Evolutionary conservation across 2,888 invertebrate species (phyloP), one percentile per base, ranked within the genome.

Genomic region (Epirrhoe tristata): DNA sequence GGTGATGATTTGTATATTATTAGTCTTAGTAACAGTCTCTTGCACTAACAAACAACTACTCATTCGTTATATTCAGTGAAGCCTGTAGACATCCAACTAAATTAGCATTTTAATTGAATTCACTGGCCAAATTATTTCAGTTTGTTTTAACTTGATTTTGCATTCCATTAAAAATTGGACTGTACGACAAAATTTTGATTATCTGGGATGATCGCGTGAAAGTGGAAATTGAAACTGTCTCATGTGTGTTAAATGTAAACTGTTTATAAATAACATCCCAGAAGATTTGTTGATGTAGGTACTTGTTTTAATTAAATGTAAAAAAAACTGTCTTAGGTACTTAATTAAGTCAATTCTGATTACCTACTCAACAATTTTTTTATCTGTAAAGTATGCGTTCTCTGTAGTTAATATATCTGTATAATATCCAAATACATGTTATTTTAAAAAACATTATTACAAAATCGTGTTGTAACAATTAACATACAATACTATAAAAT

Each of bases 31-130:
- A 14, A 10, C 7, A 32, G 31, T 55, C 61, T 61, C 54, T 48
- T 12, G 17, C 54, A 54, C 32, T 46, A 54, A n/a, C 14, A 6
- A 51, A 31, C 32, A 24, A 62, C 50, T 60, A 71, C 58, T 39
- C 72, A 57, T 57, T 57, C 51, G 16, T 67, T 71, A 70, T 67
- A 77, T 78, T 74, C 77, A 76, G 73, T 68, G 68, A 67, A 74
- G 69, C 73, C 72, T 56, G 55, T 64, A 71, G 77, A 74, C 76
- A 79, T 73, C 74, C 72, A 66, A 74, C 68, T 79, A 77, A 78
- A 87, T 86, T 85, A 83, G 74, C 83, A 86, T 86, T 82, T 84
- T 82, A 86, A 87, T 88, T 85, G 83, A 83, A 84, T 80, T 74
- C 76, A 73, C 72, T 73, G 59, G 31, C 58, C 43, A 74, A 81